These are phyloP conservation scores for Ernsta delagoae DNA, from an alignment of 2,888 invertebrate genomes.

Conservation along the genomic window DNA sequence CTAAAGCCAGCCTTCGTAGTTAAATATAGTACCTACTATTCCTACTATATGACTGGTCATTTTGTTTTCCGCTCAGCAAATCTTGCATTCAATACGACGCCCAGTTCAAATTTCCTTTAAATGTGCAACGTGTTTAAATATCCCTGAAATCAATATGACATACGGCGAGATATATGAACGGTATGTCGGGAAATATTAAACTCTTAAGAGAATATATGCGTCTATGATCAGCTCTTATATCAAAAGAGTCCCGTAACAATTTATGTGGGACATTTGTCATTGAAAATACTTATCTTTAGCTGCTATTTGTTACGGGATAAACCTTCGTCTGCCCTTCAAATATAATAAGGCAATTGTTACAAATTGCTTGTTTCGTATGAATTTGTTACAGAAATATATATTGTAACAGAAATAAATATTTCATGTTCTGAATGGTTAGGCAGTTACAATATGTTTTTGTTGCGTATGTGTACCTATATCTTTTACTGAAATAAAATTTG, in stretches of 20 bases:
- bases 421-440: not conserved
- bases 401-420: no score
- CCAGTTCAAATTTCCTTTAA: no score
- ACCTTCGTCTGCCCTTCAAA: constrained; percentile 23
- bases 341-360: constrained; percentile 37
- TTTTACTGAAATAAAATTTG: no score
- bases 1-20: no score
- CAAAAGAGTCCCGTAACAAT: constrained; percentile 12
- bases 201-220: constrained; percentile 30
- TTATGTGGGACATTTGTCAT: constrained; percentile 26
- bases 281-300: constrained; percentile 23
- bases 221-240: constrained; percentile 15
- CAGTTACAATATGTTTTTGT: no score
- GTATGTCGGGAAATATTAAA: constrained; percentile 27
- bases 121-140: no score
- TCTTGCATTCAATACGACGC: no score
- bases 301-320: constrained; percentile 8
- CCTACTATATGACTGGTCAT: no score
- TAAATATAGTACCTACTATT: no score
- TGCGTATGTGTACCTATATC: no score
- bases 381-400: not conserved
- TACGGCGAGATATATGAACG: constrained; percentile 18
- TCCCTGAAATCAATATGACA: constrained; percentile 21
- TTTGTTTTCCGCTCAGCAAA: no score
- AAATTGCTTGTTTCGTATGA: not conserved